Evolutionary conservation across 92 coral and sea anemone species (phyloP).

Genomic region (Bergia puertoricense): DNA sequence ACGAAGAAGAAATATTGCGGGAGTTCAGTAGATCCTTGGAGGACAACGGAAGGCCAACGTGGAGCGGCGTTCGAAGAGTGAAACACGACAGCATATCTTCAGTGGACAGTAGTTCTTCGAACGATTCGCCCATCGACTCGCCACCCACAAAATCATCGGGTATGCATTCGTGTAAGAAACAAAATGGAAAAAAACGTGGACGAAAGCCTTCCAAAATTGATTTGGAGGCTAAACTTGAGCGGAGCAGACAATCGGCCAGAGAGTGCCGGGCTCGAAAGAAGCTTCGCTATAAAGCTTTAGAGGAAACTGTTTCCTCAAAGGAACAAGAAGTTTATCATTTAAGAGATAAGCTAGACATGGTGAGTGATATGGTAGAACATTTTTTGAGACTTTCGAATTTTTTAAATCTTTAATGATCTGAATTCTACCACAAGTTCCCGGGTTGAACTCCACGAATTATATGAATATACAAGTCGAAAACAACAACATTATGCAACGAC

Average conservation of each 20-base stretch:
- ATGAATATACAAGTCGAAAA: neutral
- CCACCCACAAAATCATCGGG: constrained; percentile 60
- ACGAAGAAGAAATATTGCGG: constrained; percentile 65
- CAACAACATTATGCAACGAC: neutral
- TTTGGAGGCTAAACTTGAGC: constrained; percentile 94
- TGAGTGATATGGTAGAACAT: constrained; percentile 33
- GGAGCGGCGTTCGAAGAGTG: constrained; percentile 80
- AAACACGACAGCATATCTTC: constrained; percentile 97
- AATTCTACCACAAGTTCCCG: neutral
- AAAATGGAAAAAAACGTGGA: constrained; percentile 89
- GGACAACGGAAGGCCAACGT: constrained; percentile 58
- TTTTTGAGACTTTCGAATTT: neutral
- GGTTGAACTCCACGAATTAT: no score
- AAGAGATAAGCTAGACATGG: constrained; percentile 93
- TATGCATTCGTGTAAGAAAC: constrained; percentile 64
- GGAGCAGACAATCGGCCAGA: constrained; percentile 96
- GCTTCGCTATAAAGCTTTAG: constrained; percentile 83
- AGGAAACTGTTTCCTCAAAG: constrained; percentile 86
- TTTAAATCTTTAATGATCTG: neutral
- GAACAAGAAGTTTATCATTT: constrained; percentile 82
- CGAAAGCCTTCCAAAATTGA: constrained; percentile 96
- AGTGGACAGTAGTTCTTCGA: constrained; percentile 91
- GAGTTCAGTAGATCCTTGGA: constrained; percentile 52
- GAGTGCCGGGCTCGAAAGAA: constrained; percentile 99
- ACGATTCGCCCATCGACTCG: constrained; percentile 86